phyloP scores from a whole-genome alignment of 2,797 vertebrate species.

The Rhabdophis nuchalis region DNA sequence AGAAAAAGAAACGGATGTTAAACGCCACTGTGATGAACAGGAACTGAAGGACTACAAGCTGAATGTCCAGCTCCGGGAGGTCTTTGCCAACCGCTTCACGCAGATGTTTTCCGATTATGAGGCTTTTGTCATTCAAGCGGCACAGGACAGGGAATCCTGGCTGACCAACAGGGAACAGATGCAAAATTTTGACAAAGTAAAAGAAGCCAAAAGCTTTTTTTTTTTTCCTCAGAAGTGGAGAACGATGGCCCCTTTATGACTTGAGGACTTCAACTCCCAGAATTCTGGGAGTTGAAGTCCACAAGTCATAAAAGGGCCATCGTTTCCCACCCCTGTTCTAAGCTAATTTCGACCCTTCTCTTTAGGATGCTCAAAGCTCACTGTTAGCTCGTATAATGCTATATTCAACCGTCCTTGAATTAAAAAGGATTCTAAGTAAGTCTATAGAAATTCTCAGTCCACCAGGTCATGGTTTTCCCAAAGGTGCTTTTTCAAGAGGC shows the following conservation, averaged over 20 bases:
- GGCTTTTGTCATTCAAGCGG: slow-evolving; percentile 91
- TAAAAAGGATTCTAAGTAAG: not conserved
- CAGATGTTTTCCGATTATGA: slow-evolving; percentile 94
- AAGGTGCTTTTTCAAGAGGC: no score
- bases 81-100: slow-evolving; percentile 88
- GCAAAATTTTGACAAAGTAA: slow-evolving; percentile 97
- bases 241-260: not conserved
- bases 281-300: not conserved
- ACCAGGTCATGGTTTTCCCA: no score
- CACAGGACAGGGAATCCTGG: slow-evolving; percentile 92
- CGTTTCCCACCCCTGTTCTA: not conserved
- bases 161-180: slow-evolving; percentile 92
- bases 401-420: not conserved
- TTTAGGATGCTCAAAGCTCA: not conserved
- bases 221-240: not conserved
- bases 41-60: slow-evolving; percentile 86
- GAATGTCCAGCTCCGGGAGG: slow-evolving; percentile 91
- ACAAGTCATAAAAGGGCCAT: not conserved
- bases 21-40: slow-evolving; percentile 74
- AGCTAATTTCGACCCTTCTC: not conserved
- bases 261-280: not conserved
- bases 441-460: no score
- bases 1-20: slow-evolving; percentile 71
- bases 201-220: not conserved
- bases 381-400: not conserved